Conservation (phyloP, 2,113 vertebrate species). For the Pogona vitticeps region DNA sequence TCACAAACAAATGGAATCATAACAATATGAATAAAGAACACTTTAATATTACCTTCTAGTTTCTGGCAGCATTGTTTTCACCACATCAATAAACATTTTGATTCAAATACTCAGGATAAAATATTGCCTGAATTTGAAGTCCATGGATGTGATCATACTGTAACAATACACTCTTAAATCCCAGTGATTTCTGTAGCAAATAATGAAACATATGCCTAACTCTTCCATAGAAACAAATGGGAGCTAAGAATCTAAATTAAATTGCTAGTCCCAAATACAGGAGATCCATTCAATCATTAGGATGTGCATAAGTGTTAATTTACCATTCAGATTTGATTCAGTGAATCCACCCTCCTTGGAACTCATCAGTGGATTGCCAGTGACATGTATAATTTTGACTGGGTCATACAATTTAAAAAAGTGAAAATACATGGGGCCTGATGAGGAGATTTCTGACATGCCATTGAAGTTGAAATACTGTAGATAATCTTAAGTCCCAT, state of each 20-base stretch:
- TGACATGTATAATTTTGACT: not conserved
- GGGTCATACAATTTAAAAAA: not conserved
- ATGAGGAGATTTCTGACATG: not conserved
- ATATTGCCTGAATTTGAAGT: not conserved
- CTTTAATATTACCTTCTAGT: not conserved
- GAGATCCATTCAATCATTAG: too few species aligned
- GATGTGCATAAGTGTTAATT: too few species aligned
- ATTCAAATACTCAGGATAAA: not conserved
- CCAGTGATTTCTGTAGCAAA: not conserved
- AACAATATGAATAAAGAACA: slow-evolving; percentile 23
- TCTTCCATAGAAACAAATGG: not conserved
- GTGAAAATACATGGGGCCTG: not conserved
- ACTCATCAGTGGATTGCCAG: too few species aligned
- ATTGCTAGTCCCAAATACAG: too few species aligned
- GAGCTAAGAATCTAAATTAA: not conserved
- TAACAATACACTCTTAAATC: not conserved
- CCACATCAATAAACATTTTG: not conserved
- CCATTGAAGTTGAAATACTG: not conserved
- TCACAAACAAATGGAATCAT: slow-evolving; percentile 8
- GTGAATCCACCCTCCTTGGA: too few species aligned
- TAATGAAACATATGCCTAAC: not conserved
- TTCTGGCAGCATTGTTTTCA: not conserved
- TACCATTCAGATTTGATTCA: too few species aligned
- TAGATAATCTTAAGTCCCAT: not conserved
- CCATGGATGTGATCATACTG: not conserved